These are phyloP conservation scores for Amphiura filiformis DNA, from an alignment of 35 echinoderm and acorn worm species.

Conservation along the genomic window DNA sequence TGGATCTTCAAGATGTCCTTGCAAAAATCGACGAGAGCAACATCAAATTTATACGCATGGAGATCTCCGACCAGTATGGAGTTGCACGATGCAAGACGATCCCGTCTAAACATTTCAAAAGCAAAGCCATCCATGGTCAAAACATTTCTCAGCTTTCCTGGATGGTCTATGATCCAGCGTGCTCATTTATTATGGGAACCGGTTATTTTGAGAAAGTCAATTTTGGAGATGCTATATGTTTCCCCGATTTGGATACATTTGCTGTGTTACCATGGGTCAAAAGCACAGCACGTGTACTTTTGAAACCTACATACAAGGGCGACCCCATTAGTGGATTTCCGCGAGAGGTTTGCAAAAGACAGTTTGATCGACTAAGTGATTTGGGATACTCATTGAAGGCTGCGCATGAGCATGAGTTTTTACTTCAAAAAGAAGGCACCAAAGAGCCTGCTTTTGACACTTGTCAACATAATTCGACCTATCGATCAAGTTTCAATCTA, in stretches of 20 bases:
- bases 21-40: too few species aligned
- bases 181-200: constrained; percentile 33
- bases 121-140: constrained; percentile 35
- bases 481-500: constrained; percentile 28
- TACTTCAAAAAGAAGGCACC: constrained; percentile 41
- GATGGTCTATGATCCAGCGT: constrained; percentile 46
- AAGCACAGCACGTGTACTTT: constrained; percentile 52
- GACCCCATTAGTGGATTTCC: constrained; percentile 15
- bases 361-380: constrained; percentile 48
- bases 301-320: constrained; percentile 13
- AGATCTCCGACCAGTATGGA: constrained; percentile 72
- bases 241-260: constrained; percentile 77
- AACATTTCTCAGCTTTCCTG: constrained; percentile 50
- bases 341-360: constrained; percentile 39
- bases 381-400: constrained; percentile 40
- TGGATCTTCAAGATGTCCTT: too few species aligned
- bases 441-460: constrained; percentile 39
- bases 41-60: constrained; percentile 89
- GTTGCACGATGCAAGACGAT: constrained; percentile 74
- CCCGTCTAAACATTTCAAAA: constrained; percentile 58
- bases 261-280: constrained; percentile 50
- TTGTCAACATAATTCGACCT: constrained; percentile 38
- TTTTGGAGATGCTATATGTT: constrained; percentile 48
- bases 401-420: constrained; percentile 77
- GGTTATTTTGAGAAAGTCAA: constrained; percentile 48